A percentile compares a stretch with the other conserved stretches of the same genome.
Evolutionary conservation across 2,797 vertebrate species (phyloP).

Genomic region (Lacerta viridis): DNA sequence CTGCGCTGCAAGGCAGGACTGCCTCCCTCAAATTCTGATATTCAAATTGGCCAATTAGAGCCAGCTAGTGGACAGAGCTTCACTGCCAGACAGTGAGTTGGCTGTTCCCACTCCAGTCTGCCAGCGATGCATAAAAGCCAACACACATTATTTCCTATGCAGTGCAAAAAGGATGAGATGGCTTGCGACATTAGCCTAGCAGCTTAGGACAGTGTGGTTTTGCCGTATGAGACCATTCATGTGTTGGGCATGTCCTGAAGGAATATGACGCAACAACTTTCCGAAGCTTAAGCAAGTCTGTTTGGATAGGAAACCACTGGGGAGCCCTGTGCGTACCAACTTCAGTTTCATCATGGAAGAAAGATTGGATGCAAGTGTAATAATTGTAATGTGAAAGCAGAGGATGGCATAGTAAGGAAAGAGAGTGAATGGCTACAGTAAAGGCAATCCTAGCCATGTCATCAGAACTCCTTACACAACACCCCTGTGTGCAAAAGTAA

Average conservation of each 20-base stretch:
- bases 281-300: neutral
- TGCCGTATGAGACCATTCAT: neutral
- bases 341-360: neutral
- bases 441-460: neutral
- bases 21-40: too few relatives aligned
- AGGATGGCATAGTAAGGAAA: too few relatives aligned
- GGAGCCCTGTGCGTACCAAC: neutral
- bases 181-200: neutral
- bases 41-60: too few relatives aligned
- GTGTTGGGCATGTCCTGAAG: neutral
- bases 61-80: too few relatives aligned
- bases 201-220: neutral
- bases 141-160: neutral
- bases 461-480: neutral
- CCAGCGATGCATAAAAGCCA: too few relatives aligned
- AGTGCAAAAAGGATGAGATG: neutral
- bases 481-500: neutral
- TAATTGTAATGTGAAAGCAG: neutral
- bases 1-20: too few relatives aligned
- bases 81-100: too few relatives aligned
- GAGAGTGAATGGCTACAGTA: neutral
- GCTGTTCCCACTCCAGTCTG: too few relatives aligned
- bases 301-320: neutral
- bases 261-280: neutral
- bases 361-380: neutral